Percentiles rank a stretch among this genome's conserved stretches.
Conservation (phyloP, 2,797 vertebrate genomes). For the Liasis olivaceus region DNA sequence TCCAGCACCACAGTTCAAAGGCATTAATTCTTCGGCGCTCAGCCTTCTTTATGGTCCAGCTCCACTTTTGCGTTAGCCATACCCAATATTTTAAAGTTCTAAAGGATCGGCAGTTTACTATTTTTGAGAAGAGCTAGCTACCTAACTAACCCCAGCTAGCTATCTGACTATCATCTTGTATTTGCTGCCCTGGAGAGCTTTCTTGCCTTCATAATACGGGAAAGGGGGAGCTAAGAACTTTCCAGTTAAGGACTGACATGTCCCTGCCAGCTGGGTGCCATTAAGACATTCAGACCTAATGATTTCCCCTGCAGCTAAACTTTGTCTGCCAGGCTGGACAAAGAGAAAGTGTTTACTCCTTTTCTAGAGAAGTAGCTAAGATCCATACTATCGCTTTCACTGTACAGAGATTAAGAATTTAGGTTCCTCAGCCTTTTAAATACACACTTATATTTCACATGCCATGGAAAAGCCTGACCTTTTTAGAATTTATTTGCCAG, state of each 20-base stretch:
- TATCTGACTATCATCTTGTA: background rate
- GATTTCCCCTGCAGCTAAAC: background rate
- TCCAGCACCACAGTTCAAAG: too few relatives aligned
- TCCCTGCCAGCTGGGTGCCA: background rate
- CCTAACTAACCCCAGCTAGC: background rate
- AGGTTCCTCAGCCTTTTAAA: background rate
- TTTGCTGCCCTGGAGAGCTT: background rate
- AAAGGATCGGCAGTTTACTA: slow-evolving; percentile 29
- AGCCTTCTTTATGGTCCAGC: accelerated
- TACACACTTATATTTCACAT: background rate
- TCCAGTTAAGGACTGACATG: background rate
- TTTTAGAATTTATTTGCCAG: background rate
- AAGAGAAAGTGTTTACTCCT: background rate
- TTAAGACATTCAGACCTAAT: background rate
- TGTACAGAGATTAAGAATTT: background rate
- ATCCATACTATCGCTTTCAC: background rate
- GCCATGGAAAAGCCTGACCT: background rate
- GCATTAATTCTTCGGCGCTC: background rate
- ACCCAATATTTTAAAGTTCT: background rate
- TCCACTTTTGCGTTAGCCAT: background rate
- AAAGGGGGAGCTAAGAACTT: background rate
- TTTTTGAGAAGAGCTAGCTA: slow-evolving; percentile 13
- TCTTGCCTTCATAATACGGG: background rate
- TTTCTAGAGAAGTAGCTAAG: background rate
- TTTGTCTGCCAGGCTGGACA: background rate